phyloP scores from a whole-genome alignment of 2,888 invertebrate genomes.

The Prosopocoilus inquinatus region DNA sequence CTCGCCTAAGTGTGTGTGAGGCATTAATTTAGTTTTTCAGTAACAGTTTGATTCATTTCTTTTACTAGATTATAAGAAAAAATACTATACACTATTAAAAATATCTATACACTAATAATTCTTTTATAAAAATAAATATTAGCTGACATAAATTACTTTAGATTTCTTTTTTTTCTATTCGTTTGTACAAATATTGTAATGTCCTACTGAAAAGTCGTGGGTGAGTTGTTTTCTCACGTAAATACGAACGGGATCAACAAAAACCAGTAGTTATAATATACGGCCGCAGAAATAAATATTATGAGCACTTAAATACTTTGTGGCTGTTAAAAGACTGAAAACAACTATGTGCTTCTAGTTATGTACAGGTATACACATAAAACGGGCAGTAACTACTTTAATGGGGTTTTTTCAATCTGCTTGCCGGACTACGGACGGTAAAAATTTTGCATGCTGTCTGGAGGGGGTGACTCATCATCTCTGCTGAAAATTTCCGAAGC shows the following conservation, averaged over 20 bases:
- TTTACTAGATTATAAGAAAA: no score
- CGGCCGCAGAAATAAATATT: slow-evolving; percentile 30
- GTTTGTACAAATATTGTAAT: no score
- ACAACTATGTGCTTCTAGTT: slow-evolving; percentile 23
- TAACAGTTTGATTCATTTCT: no score
- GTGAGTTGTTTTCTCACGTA: no score
- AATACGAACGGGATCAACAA: slow-evolving; percentile 12
- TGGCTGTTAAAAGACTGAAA: slow-evolving; percentile 33
- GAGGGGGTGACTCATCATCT: background rate
- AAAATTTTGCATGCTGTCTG: background rate
- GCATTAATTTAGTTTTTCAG: no score
- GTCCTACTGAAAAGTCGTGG: no score
- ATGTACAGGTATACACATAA: slow-evolving; percentile 24
- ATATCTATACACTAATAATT: no score
- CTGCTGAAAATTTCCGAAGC: no score
- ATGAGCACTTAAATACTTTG: slow-evolving; percentile 36
- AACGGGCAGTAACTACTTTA: slow-evolving; percentile 23
- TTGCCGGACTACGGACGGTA: background rate
- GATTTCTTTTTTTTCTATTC: background rate
- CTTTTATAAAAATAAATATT: no score
- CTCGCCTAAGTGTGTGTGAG: no score
- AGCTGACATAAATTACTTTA: background rate
- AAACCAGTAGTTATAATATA: slow-evolving; percentile 10
- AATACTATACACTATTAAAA: no score
- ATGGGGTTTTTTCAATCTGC: slow-evolving; percentile 21